These are phyloP conservation scores for Melanchra persicariae DNA, from an alignment of 2,888 invertebrate genomes.

Conservation along the genomic window DNA sequence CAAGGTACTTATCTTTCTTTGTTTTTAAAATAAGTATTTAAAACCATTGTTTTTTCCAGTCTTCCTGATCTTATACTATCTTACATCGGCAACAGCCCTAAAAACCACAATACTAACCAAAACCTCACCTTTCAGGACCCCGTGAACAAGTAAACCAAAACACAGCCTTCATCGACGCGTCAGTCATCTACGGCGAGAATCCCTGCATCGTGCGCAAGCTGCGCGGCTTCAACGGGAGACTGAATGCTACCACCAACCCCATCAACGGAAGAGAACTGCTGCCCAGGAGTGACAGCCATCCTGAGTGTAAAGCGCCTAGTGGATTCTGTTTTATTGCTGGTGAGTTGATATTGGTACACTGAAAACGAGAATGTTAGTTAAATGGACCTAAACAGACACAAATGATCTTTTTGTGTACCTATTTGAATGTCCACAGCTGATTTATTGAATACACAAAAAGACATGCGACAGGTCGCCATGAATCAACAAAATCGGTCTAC, in stretches of 20 bases:
- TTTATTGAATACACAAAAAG: too few species aligned
- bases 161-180: conserved; percentile 96
- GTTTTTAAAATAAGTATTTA: too few species aligned
- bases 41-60: too few species aligned
- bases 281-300: conserved; percentile 94
- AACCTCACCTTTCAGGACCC: conserved; percentile 90
- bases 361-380: too few species aligned
- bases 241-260: conserved; percentile 95
- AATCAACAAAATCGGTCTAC: too few species aligned
- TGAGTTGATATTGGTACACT: too few species aligned
- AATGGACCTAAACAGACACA: too few species aligned
- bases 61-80: too few species aligned
- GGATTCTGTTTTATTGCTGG: conserved; percentile 97
- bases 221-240: conserved; percentile 94
- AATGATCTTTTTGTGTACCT: too few species aligned
- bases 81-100: not conserved
- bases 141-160: conserved; percentile 98
- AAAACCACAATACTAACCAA: not conserved
- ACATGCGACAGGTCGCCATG: too few species aligned
- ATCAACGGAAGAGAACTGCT: conserved; percentile 94
- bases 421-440: too few species aligned
- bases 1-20: too few species aligned
- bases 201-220: conserved; percentile 94
- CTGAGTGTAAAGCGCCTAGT: conserved; percentile 96
- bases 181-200: conserved; percentile 97